Conservation (phyloP, 53 echinoderm and acorn worm genomes). For the Pentamera pediparva region DNA sequence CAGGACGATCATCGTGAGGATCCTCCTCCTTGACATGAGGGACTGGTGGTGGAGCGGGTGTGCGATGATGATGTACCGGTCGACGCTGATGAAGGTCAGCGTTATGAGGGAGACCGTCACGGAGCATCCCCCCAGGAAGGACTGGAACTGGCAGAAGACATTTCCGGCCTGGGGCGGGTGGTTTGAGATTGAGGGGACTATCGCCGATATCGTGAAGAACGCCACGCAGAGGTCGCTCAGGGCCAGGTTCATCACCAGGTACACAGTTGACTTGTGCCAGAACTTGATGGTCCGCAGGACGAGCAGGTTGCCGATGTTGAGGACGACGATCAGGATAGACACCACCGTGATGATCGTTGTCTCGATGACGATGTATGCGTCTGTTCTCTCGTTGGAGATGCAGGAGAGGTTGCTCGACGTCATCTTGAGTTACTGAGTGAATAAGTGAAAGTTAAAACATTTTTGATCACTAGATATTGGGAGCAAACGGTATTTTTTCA, state of each 20-base stretch:
- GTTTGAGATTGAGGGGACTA: neutral
- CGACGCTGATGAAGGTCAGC: conserved; percentile 16
- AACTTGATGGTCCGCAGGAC: conserved; percentile 13
- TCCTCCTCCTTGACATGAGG: conserved; percentile 7
- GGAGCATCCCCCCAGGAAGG: conserved; percentile 20
- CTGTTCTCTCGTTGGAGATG: too few relatives aligned
- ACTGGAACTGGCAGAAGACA: neutral
- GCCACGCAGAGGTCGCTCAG: conserved; percentile 28
- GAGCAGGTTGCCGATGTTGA: conserved; percentile 23
- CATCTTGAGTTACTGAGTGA: too few relatives aligned
- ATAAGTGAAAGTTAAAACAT: too few relatives aligned
- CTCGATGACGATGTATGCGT: neutral
- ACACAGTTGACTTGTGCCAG: conserved; percentile 14
- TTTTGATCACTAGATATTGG: too few relatives aligned
- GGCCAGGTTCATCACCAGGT: conserved; percentile 31
- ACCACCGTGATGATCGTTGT: neutral
- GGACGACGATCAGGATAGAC: neutral
- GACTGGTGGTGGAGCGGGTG: conserved; percentile 18
- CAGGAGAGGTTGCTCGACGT: too few relatives aligned
- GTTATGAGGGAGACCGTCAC: conserved; percentile 15
- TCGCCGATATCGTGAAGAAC: conserved; percentile 21
- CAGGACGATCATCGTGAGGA: neutral
- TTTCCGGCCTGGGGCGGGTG: neutral
- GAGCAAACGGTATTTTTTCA: too few relatives aligned
- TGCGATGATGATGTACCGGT: conserved; percentile 24